These are phyloP conservation scores for Hippopotamyrus pictus DNA, from an alignment of 2,797 vertebrate species.

Conservation along the genomic window DNA sequence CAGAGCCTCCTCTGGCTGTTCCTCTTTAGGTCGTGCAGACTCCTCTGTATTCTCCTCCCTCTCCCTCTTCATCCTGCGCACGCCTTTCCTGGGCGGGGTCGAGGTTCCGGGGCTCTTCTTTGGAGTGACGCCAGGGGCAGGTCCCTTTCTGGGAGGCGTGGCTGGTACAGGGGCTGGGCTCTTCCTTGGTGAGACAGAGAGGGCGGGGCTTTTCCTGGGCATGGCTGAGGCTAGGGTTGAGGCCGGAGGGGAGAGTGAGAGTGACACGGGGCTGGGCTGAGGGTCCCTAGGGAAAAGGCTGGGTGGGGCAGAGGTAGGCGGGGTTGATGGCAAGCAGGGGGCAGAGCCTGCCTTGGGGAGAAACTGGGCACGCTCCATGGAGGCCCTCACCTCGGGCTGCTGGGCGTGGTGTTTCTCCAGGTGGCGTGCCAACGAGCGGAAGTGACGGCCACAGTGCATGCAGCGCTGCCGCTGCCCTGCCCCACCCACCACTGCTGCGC, in stretches of 20 bases:
- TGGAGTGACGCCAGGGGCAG: constrained; percentile 57
- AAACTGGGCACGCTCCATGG: constrained; percentile 60
- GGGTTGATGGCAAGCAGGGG: constrained; percentile 37
- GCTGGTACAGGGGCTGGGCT: constrained; percentile 30
- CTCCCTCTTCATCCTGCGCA: constrained; percentile 50
- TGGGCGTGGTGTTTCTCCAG: constrained; percentile 68
- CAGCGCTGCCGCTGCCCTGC: constrained; percentile 60
- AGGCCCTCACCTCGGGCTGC: constrained; percentile 62
- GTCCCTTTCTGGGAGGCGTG: constrained; percentile 53
- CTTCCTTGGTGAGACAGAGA: constrained; percentile 36
- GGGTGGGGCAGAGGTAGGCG: constrained; percentile 10
- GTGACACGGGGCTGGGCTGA: constrained; percentile 37
- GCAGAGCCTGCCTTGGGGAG: constrained; percentile 41
- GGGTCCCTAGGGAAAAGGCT: constrained; percentile 8
- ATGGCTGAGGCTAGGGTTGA: constrained; percentile 36
- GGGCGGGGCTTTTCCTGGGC: constrained; percentile 41
- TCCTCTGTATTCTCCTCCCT: constrained; percentile 46
- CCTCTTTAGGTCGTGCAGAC: constrained; percentile 43
- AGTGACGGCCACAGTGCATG: constrained; percentile 66
- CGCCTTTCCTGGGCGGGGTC: constrained; percentile 46
- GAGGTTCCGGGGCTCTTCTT: constrained; percentile 61
- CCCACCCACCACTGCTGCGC: constrained; percentile 37
- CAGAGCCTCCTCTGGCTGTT: constrained; percentile 43
- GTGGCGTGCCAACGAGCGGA: constrained; percentile 65
- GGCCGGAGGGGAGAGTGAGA: constrained; percentile 48